These are phyloP conservation scores for Agriopis leucophaearia DNA, from an alignment of 2,888 invertebrate genomes.

Conservation along the genomic window DNA sequence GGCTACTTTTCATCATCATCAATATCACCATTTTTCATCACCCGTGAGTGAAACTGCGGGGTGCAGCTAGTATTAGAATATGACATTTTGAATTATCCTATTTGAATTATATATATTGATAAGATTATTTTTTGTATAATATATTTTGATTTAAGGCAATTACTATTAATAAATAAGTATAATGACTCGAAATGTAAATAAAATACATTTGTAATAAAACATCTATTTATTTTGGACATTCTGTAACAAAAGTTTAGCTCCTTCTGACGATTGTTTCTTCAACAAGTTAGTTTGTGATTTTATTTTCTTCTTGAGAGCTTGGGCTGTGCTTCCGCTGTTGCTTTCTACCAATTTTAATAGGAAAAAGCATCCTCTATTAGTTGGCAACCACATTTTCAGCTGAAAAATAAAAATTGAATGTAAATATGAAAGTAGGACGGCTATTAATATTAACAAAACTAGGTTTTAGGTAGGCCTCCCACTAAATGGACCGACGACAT, in stretches of 20 bases:
- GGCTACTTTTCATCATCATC: too few species aligned
- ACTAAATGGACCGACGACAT: too few species aligned
- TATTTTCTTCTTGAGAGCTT: slow-evolving; percentile 80
- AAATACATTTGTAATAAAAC: slow-evolving; percentile 29
- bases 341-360: slow-evolving; percentile 89
- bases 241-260: slow-evolving; percentile 88
- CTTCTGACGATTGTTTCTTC: slow-evolving; percentile 85
- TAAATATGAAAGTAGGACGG: too few species aligned
- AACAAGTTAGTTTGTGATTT: slow-evolving; percentile 74
- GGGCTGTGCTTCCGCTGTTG: slow-evolving; percentile 75
- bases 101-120: neutral
- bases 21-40: too few species aligned
- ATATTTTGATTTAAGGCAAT: neutral
- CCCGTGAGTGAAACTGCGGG: too few species aligned
- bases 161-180: slow-evolving; percentile 14
- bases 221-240: slow-evolving; percentile 73
- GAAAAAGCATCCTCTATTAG: slow-evolving; percentile 93
- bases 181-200: slow-evolving; percentile 25
- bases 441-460: too few species aligned
- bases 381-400: slow-evolving; percentile 88
- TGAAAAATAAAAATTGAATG: slow-evolving; percentile 62
- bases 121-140: neutral
- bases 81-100: too few species aligned
- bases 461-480: too few species aligned
- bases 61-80: too few species aligned